These are phyloP conservation scores for Oenanthe melanoleuca DNA, from an alignment of 2,113 vertebrate genomes.

Conservation along the genomic window DNA sequence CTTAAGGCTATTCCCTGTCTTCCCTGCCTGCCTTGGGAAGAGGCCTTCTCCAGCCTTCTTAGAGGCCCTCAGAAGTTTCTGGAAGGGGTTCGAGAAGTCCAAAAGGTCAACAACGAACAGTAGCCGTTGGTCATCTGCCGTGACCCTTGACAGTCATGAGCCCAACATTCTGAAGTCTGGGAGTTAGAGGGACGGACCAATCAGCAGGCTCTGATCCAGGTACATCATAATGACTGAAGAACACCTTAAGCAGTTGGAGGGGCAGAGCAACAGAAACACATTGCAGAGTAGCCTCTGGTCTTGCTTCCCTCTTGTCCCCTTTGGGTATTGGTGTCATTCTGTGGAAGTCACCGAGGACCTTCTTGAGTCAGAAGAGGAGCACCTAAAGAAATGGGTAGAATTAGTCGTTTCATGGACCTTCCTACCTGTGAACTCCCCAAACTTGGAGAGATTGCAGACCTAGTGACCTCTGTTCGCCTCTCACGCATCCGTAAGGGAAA, in stretches of 20 bases:
- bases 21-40: background rate
- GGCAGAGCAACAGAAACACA: background rate
- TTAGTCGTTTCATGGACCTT: conserved; percentile 85
- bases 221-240: background rate
- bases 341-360: conserved; percentile 91
- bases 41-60: background rate
- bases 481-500: conserved; percentile 90
- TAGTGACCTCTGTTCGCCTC: conserved; percentile 91
- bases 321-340: conserved; percentile 66
- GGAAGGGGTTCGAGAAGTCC: background rate
- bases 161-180: background rate
- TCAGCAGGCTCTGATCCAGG: background rate
- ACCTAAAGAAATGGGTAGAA: conserved; percentile 91
- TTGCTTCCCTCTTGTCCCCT: background rate
- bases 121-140: accelerated
- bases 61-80: background rate
- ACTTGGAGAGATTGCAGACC: conserved; percentile 92
- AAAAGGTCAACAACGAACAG: background rate
- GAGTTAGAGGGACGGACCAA: background rate
- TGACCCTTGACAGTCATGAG: background rate
- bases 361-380: conserved; percentile 92
- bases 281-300: background rate
- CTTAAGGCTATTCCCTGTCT: background rate
- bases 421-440: conserved; percentile 88
- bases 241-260: background rate